Conservation (phyloP, 2,888 invertebrate genomes). For the Melitaea athalia region DNA sequence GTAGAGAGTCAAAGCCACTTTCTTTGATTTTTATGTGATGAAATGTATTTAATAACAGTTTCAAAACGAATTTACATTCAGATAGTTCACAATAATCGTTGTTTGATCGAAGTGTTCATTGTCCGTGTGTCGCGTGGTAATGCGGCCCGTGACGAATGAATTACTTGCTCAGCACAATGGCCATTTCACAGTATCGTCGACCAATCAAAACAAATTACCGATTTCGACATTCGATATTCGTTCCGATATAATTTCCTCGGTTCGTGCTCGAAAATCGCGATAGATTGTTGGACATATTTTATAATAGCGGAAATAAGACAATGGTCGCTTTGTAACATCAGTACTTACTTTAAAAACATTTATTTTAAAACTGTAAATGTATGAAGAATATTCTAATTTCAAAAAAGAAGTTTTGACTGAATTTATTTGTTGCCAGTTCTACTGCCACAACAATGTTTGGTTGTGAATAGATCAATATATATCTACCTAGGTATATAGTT, state of each 20-base stretch:
- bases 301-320: constrained; percentile 1
- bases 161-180: constrained; percentile 67
- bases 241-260: constrained; percentile 72
- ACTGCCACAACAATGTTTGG: too few relatives aligned
- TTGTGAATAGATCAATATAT: too few relatives aligned
- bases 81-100: constrained; percentile 19
- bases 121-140: constrained; percentile 52
- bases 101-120: constrained; percentile 26
- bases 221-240: constrained; percentile 74
- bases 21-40: too few relatives aligned
- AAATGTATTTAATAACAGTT: background rate
- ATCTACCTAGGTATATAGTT: too few relatives aligned
- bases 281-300: constrained; percentile 35
- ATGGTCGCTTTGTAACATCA: background rate
- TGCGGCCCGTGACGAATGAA: constrained; percentile 64
- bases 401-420: too few relatives aligned
- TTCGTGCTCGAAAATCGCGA: constrained; percentile 60
- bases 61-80: constrained; percentile 15
- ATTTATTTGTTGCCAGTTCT: too few relatives aligned
- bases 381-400: background rate
- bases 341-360: background rate
- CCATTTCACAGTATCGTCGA: constrained; percentile 67
- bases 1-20: too few relatives aligned
- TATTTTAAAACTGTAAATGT: background rate
- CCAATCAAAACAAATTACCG: constrained; percentile 71